Base-by-base conservation (phyloP, 2,113 vertebrate genomes). In the Steatornis caripensis region DNA sequence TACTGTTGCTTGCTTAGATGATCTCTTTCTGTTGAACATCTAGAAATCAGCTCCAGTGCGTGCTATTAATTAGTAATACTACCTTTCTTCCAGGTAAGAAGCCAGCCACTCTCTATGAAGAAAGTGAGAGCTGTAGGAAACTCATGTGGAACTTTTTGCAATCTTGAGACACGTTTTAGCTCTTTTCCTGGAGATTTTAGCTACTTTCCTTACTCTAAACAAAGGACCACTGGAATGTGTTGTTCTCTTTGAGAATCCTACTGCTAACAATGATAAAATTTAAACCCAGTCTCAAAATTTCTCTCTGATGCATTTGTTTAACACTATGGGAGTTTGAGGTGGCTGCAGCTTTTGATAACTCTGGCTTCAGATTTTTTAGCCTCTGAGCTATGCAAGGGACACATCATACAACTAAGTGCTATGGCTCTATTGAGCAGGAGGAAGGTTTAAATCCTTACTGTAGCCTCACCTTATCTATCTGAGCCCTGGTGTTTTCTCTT, bases 391-490 rank as follows among this genome's bases (percentile, higher is more conserved):
- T 23, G 23, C 34, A 81, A 61, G 46, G 9, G 10, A 58, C 2
- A n/a, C 45, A 39, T 55, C 7, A 14, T 57, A 20, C 54, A 54
- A 46, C 24, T 49, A 62, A 72, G 27, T 41, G 13, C 12, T 53
- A 6, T 65, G 60, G 27, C 11, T 93, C 30, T 85, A 1, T 34
- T 91, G 13, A 89, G 37, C 30, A 60, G 8, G n/a, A 51, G 27
- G 29, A 70, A 64, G 5, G 11, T 83, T 86, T 77, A 66, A 51
- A 43, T 69, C 11, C 24, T 83, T 84, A 36, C 43, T 32, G 21
- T 54, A 41, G 91, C 20, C 97, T 96, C 94, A 99, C 99, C 99
- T 99, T 97, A 30, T 98, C 98, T 61, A 99, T 99, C 93, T 99
- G 98, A 37, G 94, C 39, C 36, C 97, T 98, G 41, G 99, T 99